These are phyloP conservation scores for Margarornis squamiger DNA, from an alignment of 2,797 vertebrate genomes.

Conservation along the genomic window DNA sequence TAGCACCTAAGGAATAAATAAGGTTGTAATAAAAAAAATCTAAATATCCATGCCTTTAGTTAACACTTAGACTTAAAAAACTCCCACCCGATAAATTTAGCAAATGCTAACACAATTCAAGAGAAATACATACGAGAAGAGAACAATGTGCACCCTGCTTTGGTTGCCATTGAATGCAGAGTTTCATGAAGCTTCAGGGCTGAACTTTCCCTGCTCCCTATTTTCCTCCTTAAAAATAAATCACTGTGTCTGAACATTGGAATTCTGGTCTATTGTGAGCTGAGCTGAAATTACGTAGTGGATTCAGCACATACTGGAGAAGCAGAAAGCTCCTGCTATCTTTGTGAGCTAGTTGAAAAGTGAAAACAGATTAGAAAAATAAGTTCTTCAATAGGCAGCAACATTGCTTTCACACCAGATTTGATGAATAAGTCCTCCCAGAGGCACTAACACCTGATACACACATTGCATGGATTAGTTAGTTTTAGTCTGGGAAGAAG, in stretches of 20 bases:
- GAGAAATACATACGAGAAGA: not conserved
- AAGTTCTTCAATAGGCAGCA: slow-evolving; percentile 59
- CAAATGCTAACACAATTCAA: not conserved
- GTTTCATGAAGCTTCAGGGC: not conserved
- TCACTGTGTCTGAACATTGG: not conserved
- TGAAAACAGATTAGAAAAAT: slow-evolving; percentile 57
- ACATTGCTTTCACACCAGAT: slow-evolving; percentile 38
- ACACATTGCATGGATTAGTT: slow-evolving; percentile 55
- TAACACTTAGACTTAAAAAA: not conserved
- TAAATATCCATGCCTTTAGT: not conserved
- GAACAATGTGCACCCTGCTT: not conserved
- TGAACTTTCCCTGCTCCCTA: not conserved
- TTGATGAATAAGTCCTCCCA: slow-evolving; percentile 56
- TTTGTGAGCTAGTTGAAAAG: slow-evolving; percentile 55
- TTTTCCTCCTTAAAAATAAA: slow-evolving; percentile 38
- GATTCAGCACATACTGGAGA: slow-evolving; percentile 31
- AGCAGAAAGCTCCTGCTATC: slow-evolving; percentile 50
- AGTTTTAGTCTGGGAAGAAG: slow-evolving; percentile 37
- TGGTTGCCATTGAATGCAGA: not conserved
- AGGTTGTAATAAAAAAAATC: not conserved
- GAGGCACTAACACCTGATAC: slow-evolving; percentile 49
- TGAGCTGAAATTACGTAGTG: slow-evolving; percentile 41
- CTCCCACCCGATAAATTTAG: not conserved
- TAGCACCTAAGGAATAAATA: not conserved
- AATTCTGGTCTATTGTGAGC: slow-evolving; percentile 37